Base-by-base conservation (phyloP, 2,888 invertebrate genomes). In the Holacanthella duospinosa region DNA sequence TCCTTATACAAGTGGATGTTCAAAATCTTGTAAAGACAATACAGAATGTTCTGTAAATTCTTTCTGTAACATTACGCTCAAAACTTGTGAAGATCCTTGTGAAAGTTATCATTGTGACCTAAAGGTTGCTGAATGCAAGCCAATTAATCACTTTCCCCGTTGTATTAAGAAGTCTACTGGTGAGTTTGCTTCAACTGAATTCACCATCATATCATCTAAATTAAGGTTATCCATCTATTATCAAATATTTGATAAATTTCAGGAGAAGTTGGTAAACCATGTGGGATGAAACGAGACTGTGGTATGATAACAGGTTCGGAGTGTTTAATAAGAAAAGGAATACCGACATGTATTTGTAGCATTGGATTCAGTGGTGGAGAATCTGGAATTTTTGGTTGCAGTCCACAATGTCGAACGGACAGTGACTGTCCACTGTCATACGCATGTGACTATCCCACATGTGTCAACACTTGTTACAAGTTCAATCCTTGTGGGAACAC, bases 351-450 rank as follows among this genome's bases (percentile, higher is more conserved):
- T 43, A 54, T 43, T 4, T 64, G 64, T 29, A 26, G 43, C 1
- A 24, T 21, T 9, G 61, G 61, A 2, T 61, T 28, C 26, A 21
- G 24, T 19, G 61, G 64, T 12, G 58, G 58, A 44, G n/a, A n/a
- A n/a, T 60, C 64, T 1, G 2, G 24, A 25, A 21, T 6, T 24
- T 29, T 25, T 19, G 29, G 2, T 26, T 43, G 36, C 43, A 29
- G 2, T 12, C 57, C 58, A 4, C 62, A 89, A 85, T 92, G 91
- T 82, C 85, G 85, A 82, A 86, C 85, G 80, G 89, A 92, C 83
- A 83, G 85, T 82, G 90, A 91, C 82, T 93, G 93, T 81, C 86
- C 89, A 73, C 86, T 86, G 80, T 89, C 91, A 81, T 88, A 89
- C 82, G 87, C 90, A 78, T 93, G 93, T 82, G 84, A 90, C 80